phyloP scores from a whole-genome alignment of 2,113 vertebrate genomes.

The Amphiprion percula region DNA sequence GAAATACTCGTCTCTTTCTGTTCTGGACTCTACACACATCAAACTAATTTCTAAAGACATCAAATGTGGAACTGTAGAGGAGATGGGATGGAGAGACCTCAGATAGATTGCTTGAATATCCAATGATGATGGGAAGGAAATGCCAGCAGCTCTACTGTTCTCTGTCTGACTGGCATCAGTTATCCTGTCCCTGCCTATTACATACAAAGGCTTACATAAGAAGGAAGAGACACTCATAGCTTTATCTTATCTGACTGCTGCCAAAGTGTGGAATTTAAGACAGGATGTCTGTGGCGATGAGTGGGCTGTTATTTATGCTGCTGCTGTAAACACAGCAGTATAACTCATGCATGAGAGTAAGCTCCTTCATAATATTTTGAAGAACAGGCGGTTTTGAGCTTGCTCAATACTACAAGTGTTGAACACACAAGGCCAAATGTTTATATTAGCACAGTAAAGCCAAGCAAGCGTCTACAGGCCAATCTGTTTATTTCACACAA shows the following conservation, averaged over 20 bases:
- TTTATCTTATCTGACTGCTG: conserved; percentile 53
- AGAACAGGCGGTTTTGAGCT: conserved; percentile 13
- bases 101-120: conserved; percentile 16
- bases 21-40: neutral
- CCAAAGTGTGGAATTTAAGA: conserved; percentile 56
- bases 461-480: conserved; percentile 9
- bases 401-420: conserved; percentile 27
- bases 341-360: conserved; percentile 26
- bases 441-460: conserved; percentile 40
- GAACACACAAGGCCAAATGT: conserved; percentile 46
- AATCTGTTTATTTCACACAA: conserved; percentile 40
- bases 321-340: conserved; percentile 59
- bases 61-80: neutral
- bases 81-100: conserved; percentile 6
- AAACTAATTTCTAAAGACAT: neutral
- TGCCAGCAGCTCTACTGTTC: conserved; percentile 40
- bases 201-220: conserved; percentile 61
- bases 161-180: conserved; percentile 45
- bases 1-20: neutral
- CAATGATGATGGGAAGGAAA: conserved; percentile 14
- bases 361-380: conserved; percentile 27
- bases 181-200: conserved; percentile 37
- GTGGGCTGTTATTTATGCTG: conserved; percentile 66
- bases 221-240: conserved; percentile 45
- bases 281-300: conserved; percentile 64